Base-by-base conservation (phyloP, 2,113 vertebrate species). In the Hydrochoerus hydrochaeris region DNA sequence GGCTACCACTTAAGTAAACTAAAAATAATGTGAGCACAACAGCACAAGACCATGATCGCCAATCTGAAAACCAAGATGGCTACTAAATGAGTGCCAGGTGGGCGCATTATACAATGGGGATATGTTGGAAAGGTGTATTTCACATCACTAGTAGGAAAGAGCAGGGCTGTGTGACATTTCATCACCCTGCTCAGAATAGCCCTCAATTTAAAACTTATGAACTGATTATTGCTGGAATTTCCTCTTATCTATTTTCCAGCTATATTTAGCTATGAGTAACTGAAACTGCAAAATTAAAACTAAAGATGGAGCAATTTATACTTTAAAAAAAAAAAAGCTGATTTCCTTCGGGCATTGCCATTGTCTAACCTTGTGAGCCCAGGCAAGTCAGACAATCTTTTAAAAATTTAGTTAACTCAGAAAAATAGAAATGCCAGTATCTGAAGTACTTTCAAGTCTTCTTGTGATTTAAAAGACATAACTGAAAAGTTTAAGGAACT, bases 401-500 rank as follows among this genome's bases (percentile, higher is more conserved):
- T 67, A 83, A 69, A 95, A 83, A 86, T 54, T 58, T 54, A 54
- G 14, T 54, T 54, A 54, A 54, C 14, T 54, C 14, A 17, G 54
- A 54, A 54, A 54, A 96, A 58, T n/a, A 65, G 38, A 84, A 60
- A 52, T 22, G 71, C 28, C 20, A 60, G 44, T 52, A 17, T 73
- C 77, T 71, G 77, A 69, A 95, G 12, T 87, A 54, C n/a, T 26
- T 93, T 80, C 49, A 8, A 41, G 54, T 80, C 90, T 93, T 67
- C 32, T 16, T n/a, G 63, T 20, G 82, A 85, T 10, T 49, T 44
- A 41, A 38, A 5, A 75, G 46, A 65, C 85, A 3, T 65, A 91
- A 88, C 54, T 8, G 19, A 81, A 86, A 80, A 32, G 35, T 91
- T 81, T 81, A 94, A 89, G 87, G 62, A 78, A 82, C 10, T 81